These are phyloP conservation scores for Tinea trinotella DNA, from an alignment of 2,888 invertebrate genomes.

Conservation along the genomic window DNA sequence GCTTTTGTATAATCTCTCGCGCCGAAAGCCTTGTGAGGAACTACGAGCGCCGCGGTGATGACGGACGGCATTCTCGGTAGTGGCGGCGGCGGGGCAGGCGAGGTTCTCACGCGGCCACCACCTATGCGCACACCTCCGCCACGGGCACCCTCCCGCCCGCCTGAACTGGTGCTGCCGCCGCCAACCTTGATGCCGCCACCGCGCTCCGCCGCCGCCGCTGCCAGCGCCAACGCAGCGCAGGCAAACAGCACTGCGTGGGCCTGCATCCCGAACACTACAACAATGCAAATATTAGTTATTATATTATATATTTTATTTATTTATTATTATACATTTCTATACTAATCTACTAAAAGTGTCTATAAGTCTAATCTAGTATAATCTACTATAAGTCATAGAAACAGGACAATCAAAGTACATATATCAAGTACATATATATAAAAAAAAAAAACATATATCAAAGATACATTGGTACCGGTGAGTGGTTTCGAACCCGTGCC, in stretches of 20 bases:
- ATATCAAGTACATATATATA: no score
- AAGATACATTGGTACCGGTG: no score
- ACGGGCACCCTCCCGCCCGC: constrained; percentile 50
- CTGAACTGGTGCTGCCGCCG: constrained; percentile 43
- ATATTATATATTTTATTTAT: no score
- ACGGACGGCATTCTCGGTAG: constrained; percentile 64
- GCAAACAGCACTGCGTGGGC: constrained; percentile 42
- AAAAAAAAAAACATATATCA: no score
- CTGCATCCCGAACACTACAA: constrained; percentile 16
- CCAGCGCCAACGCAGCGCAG: constrained; percentile 50
- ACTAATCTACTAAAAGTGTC: no score
- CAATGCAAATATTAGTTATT: no score
- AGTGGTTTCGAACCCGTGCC: no score
- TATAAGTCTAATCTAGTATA: no score
- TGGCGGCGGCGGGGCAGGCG: constrained; percentile 59
- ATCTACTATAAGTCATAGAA: no score
- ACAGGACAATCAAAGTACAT: no score
- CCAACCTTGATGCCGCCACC: constrained; percentile 55
- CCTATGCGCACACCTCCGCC: constrained; percentile 52
- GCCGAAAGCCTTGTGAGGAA: constrained; percentile 84
- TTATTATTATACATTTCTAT: no score
- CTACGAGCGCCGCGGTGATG: constrained; percentile 79
- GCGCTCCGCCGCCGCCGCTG: constrained; percentile 45
- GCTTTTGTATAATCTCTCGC: constrained; percentile 81
- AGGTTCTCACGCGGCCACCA: constrained; percentile 49